Percentiles rank a stretch among this genome's conserved stretches.
These are phyloP conservation scores for Oplegnathus fasciatus DNA, from an alignment of 2,113 vertebrate species.

Conservation along the genomic window DNA sequence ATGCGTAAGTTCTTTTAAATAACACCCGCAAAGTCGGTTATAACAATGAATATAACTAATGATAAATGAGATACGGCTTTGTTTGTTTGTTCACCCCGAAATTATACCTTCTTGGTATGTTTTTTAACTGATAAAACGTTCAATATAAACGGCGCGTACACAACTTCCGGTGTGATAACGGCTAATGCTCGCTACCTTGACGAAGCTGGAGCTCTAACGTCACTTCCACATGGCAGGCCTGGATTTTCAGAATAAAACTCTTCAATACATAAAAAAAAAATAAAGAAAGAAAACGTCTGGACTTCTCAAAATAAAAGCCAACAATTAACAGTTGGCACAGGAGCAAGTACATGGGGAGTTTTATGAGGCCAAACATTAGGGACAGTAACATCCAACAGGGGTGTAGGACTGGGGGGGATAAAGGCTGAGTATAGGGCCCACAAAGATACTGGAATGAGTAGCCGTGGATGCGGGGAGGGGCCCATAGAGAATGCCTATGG, in stretches of 20 bases:
- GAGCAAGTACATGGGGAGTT: background rate
- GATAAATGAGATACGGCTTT: accelerated
- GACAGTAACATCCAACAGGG: background rate
- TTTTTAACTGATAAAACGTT: background rate
- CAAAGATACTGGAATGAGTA: no score
- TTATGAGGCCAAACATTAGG: background rate
- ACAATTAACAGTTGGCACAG: no score
- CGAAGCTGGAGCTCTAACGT: background rate
- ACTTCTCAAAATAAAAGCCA: background rate
- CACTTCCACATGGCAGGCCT: background rate
- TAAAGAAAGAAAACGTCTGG: background rate
- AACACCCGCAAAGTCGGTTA: accelerated
- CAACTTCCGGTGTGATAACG: background rate
- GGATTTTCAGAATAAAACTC: slow-evolving; percentile 16
- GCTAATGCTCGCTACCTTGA: background rate
- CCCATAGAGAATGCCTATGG: no score
- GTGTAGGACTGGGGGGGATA: no score
- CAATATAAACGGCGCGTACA: accelerated
- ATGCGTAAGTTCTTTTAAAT: background rate
- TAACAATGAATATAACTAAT: accelerated
- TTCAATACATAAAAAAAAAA: background rate
- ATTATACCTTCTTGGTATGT: accelerated
- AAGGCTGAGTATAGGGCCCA: no score
- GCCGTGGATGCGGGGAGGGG: no score
- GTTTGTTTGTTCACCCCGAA: background rate